Evolutionary conservation across 2,888 invertebrate species (phyloP), one percentile per base, ranked within the genome.

Genomic region (Macrosiphum euphorbiae): DNA sequence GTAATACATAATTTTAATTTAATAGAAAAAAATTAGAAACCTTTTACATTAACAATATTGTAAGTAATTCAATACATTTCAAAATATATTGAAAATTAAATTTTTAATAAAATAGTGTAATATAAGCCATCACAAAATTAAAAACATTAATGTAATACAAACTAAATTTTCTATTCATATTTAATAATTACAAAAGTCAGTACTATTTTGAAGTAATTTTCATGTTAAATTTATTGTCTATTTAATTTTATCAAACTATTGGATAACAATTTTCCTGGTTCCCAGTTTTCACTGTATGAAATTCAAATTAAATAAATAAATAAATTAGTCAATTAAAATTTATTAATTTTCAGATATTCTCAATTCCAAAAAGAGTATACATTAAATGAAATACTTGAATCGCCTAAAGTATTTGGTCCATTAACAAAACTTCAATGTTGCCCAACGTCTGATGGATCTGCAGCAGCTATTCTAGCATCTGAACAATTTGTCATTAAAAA

Each of bases 361-460:
- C 99, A 99, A 96, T 99, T 99, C 95, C 98, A 97, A 95, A 97
- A 98, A 95, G 98, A 98, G 95, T 99, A 99, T 95, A 97, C 98
- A 0, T 96, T 99, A 95, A 98, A 99, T 94, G 98, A 99, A 96
- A 98, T 99, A 94, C 96, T 98, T 95, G 97, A 97, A 26, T 98
- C 99, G 0, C 98, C 98, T n/a, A 97, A 97, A 95, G 97, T 99
- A 95, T 98, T 98, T 96, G 99, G 98, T 7, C 98, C 98, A 0
- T 96, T 99, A 89, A 99, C 99, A 3, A 99, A 99, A 96, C 96
- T 99, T 26, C 99, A 99, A 96, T 99, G 99, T 96, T 99, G 99
- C 95, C 99, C 99, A 0, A 99, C 99, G 0, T 99, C 99, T 89
- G 99, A 99, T 96, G 99, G 99, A n/a, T 97, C 99, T 0, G 99